Evolutionary conservation across 1,140 invertebrate genomes (phyloP).

Genomic region (Copidosoma floridanum): DNA sequence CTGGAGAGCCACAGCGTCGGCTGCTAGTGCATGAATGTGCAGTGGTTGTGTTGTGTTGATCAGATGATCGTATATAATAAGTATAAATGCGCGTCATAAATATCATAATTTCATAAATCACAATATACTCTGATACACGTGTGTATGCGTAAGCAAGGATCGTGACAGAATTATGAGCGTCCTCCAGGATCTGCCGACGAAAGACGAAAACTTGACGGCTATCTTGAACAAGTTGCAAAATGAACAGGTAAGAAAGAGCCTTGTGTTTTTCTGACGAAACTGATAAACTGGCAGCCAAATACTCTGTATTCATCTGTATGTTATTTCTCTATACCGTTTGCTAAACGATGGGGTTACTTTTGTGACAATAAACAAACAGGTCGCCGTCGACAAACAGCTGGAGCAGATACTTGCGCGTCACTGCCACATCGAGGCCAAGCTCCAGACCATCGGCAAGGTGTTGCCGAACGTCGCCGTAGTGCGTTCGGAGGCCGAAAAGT

Average conservation of each 20-base stretch:
- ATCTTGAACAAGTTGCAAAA: conserved; percentile 43
- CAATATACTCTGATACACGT: too few relatives aligned
- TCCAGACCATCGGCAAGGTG: conserved; percentile 63
- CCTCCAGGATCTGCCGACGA: conserved; percentile 29
- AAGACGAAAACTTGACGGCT: conserved; percentile 40
- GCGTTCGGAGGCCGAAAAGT: conserved; percentile 69
- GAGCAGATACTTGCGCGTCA: conserved; percentile 62
- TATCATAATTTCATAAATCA: too few relatives aligned
- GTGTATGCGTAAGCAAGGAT: too few relatives aligned
- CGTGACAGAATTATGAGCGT: too few relatives aligned
- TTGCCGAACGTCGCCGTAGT: conserved; percentile 69
- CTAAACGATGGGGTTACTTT: background rate
- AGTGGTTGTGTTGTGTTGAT: too few relatives aligned
- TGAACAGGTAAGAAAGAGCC: conserved; percentile 34
- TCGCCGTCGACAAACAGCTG: conserved; percentile 61
- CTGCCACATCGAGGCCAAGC: conserved; percentile 66
- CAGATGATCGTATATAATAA: too few relatives aligned
- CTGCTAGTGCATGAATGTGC: too few relatives aligned
- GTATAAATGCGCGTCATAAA: too few relatives aligned
- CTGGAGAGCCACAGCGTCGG: too few relatives aligned
- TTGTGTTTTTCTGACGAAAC: conserved; percentile 1
- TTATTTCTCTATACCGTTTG: background rate
- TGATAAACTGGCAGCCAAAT: background rate
- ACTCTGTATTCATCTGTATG: background rate
- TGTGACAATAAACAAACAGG: conserved; percentile 46